Evolutionary conservation across 2,113 vertebrate species (phyloP).

Genomic region (Melierax canorus): DNA sequence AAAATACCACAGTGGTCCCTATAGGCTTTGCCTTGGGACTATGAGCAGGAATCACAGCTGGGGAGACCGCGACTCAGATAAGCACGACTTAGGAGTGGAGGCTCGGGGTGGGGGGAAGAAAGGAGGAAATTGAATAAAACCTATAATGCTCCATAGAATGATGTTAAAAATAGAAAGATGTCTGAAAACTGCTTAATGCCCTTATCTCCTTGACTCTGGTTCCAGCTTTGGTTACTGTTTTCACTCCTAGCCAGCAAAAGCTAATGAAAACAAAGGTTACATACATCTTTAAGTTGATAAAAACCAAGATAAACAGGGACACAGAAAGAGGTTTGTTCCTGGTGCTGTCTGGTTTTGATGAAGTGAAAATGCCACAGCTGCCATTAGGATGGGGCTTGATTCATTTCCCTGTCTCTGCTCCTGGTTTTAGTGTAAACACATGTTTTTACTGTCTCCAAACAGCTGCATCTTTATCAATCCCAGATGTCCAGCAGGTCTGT

Average conservation of each 20-base stretch:
- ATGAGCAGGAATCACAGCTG: neutral
- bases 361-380: constrained; percentile 77
- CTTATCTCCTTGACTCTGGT: constrained; percentile 54
- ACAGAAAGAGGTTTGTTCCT: constrained; percentile 59
- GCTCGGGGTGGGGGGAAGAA: neutral
- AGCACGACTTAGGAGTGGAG: neutral
- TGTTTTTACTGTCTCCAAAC: constrained; percentile 77
- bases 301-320: constrained; percentile 54
- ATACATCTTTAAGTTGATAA: constrained; percentile 61
- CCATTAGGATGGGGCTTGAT: constrained; percentile 76
- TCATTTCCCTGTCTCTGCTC: constrained; percentile 75
- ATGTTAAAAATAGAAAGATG: constrained; percentile 57
- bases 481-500: constrained; percentile 81
- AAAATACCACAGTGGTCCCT: constrained; percentile 19
- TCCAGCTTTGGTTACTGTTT: constrained; percentile 63
- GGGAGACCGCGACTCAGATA: neutral
- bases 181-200: constrained; percentile 54
- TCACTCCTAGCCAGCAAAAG: constrained; percentile 52
- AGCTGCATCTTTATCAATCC: constrained; percentile 82
- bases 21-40: neutral
- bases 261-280: constrained; percentile 67
- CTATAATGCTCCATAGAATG: constrained; percentile 21
- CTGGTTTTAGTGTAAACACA: constrained; percentile 76
- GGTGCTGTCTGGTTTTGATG: constrained; percentile 65
- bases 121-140: constrained; percentile 53